A percentile compares a stretch with the other conserved stretches of the same genome.
Conservation (phyloP, 2,797 vertebrate species). For the Sebastolobus alascanus region DNA sequence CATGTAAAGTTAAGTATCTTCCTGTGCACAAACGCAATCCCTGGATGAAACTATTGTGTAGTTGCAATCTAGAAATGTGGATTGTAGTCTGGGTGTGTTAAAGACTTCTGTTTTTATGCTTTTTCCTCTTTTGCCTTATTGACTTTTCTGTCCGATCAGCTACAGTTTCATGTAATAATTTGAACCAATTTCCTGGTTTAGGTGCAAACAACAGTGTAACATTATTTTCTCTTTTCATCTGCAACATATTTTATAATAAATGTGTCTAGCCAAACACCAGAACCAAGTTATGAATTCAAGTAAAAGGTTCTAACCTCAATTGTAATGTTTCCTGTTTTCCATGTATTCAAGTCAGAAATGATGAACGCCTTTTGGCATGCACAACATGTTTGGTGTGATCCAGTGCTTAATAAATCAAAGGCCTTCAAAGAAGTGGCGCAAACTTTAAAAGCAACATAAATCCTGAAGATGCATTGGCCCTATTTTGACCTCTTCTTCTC, state of each 20-base stretch:
- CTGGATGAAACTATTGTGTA: not conserved
- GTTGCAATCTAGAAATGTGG: not conserved
- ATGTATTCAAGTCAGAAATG: slow-evolving; percentile 37
- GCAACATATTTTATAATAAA: slow-evolving; percentile 24
- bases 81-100: not conserved
- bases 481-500: slow-evolving; percentile 39
- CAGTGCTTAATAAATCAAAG: slow-evolving; percentile 49
- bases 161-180: slow-evolving; percentile 12
- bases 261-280: slow-evolving; percentile 32
- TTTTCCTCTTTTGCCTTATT: slow-evolving; percentile 5
- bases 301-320: slow-evolving; percentile 29
- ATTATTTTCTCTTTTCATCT: slow-evolving; percentile 21
- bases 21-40: not conserved
- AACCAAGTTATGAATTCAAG: slow-evolving; percentile 46
- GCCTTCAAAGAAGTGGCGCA: slow-evolving; percentile 24
- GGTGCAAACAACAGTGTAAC: not conserved
- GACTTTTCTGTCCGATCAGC: slow-evolving; percentile 3
- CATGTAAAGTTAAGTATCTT: not conserved
- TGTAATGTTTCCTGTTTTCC: slow-evolving; percentile 49
- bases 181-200: slow-evolving; percentile 16
- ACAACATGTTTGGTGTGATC: slow-evolving; percentile 37
- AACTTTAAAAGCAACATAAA: slow-evolving; percentile 41
- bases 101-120: slow-evolving; percentile 11
- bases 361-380: slow-evolving; percentile 53
- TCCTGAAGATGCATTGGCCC: slow-evolving; percentile 38